Conservation (phyloP, 2,888 invertebrate genomes). For the Platycheirus albimanus region DNA sequence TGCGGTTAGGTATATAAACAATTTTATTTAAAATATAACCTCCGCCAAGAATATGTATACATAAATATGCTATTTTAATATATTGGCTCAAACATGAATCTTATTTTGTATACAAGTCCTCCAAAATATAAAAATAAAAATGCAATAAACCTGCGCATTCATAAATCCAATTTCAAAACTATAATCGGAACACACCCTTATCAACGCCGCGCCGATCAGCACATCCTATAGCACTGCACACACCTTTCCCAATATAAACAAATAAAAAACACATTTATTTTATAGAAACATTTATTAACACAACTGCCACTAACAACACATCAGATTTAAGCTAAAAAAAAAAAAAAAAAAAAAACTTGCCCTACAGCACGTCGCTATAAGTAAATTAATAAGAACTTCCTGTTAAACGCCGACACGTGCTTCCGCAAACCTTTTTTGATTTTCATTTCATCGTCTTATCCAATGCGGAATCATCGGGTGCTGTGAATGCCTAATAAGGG, state of each 20-base stretch:
- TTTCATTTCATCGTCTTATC: slow-evolving; percentile 39
- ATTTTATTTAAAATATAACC: too few species aligned
- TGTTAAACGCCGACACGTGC: slow-evolving; percentile 73
- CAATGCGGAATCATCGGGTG: slow-evolving; percentile 37
- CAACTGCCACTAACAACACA: not conserved
- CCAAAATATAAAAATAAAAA: too few species aligned
- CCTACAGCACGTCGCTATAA: slow-evolving; percentile 11
- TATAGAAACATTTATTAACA: not conserved
- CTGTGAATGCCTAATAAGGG: slow-evolving; percentile 71
- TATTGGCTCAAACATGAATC: too few species aligned
- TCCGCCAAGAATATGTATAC: too few species aligned
- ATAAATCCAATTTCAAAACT: too few species aligned
- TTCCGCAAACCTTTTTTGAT: slow-evolving; percentile 59
- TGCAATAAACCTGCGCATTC: too few species aligned
- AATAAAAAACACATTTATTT: slow-evolving; percentile 23
- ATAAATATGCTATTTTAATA: too few species aligned
- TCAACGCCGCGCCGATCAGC: too few species aligned
- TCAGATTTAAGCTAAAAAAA: slow-evolving; percentile 21
- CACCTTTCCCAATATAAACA: slow-evolving; percentile 23
- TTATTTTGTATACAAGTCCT: too few species aligned
- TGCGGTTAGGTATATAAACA: too few species aligned
- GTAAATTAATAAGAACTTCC: slow-evolving; percentile 74
- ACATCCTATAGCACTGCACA: too few species aligned
- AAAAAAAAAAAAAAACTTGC: slow-evolving; percentile 59
- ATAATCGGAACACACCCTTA: too few species aligned